These are phyloP conservation scores for Actinostola sp. DNA, from an alignment of 92 coral and sea anemone species.

Conservation along the genomic window DNA sequence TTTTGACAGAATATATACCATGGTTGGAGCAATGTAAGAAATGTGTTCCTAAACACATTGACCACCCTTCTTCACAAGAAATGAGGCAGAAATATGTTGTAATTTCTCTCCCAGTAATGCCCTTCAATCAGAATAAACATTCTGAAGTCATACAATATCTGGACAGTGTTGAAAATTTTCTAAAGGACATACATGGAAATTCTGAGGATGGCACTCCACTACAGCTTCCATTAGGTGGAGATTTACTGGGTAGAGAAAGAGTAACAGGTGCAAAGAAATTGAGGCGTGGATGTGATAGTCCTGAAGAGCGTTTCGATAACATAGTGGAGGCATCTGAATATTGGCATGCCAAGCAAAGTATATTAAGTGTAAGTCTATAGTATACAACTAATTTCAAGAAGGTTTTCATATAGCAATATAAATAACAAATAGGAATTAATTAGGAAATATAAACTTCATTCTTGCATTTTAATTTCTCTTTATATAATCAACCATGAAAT, in stretches of 20 bases:
- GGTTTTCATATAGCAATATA: no score
- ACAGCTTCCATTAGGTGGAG: slow-evolving; percentile 48
- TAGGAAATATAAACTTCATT: no score
- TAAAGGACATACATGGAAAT: neutral
- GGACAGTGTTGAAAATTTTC: neutral
- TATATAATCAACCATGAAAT: no score
- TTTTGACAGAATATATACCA: slow-evolving; percentile 21
- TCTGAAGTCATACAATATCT: slow-evolving; percentile 59
- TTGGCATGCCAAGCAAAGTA: slow-evolving; percentile 49
- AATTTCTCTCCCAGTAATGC: slow-evolving; percentile 38
- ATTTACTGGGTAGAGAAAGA: slow-evolving; percentile 48
- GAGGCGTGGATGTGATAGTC: slow-evolving; percentile 37
- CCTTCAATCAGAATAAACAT: slow-evolving; percentile 53
- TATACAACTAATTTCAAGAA: no score
- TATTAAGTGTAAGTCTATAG: slow-evolving; percentile 49
- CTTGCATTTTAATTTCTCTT: no score
- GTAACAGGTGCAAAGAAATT: slow-evolving; percentile 50
- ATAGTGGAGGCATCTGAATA: slow-evolving; percentile 31
- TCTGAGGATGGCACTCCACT: slow-evolving; percentile 18
- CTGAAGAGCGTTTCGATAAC: slow-evolving; percentile 38
- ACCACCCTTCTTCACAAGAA: slow-evolving; percentile 16
- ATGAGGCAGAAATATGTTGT: slow-evolving; percentile 40
- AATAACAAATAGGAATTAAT: no score
- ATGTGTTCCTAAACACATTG: slow-evolving; percentile 28
- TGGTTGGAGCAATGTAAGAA: slow-evolving; percentile 1